A percentile compares a stretch with the other conserved stretches of the same genome.
phyloP scores from a whole-genome alignment of 2,113 vertebrate genomes.

The Sminthopsis crassicaudata region DNA sequence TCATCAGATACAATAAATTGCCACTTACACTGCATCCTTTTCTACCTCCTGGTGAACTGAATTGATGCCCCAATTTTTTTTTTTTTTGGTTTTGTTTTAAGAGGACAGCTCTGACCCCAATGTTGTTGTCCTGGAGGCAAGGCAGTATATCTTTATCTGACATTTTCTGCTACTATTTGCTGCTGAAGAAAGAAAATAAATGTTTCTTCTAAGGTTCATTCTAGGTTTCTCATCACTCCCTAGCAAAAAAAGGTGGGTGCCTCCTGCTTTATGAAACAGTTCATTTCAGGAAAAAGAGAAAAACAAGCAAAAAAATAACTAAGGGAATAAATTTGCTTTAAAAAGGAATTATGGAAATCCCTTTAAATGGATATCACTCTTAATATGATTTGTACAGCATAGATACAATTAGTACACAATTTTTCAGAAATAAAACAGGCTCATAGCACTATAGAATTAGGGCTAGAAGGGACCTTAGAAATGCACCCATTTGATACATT shows the following conservation, averaged over 20 bases:
- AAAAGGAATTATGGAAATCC: not conserved
- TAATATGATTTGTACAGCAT: not conserved
- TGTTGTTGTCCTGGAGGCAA: not conserved
- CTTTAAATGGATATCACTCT: not conserved
- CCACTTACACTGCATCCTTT: not conserved
- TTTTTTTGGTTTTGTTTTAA: not conserved
- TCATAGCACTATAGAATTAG: not conserved
- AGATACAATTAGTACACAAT: not conserved
- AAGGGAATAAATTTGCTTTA: rapidly evolving
- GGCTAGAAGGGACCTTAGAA: not conserved
- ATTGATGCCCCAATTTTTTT: not conserved
- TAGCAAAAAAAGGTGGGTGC: no score
- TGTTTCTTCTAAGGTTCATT: not conserved
- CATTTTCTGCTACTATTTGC: not conserved
- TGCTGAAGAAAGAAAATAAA: not conserved
- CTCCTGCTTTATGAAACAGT: not conserved
- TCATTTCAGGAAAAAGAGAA: no score
- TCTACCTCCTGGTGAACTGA: not conserved
- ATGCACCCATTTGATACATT: not conserved
- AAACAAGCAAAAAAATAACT: not conserved
- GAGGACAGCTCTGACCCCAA: not conserved
- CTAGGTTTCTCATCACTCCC: not conserved
- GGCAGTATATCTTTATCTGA: not conserved
- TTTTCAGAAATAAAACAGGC: not conserved
- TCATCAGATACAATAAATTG: slow-evolving; percentile 14